Conservation (phyloP, 2,888 invertebrate species). For the Sesia bembeciformis region DNA sequence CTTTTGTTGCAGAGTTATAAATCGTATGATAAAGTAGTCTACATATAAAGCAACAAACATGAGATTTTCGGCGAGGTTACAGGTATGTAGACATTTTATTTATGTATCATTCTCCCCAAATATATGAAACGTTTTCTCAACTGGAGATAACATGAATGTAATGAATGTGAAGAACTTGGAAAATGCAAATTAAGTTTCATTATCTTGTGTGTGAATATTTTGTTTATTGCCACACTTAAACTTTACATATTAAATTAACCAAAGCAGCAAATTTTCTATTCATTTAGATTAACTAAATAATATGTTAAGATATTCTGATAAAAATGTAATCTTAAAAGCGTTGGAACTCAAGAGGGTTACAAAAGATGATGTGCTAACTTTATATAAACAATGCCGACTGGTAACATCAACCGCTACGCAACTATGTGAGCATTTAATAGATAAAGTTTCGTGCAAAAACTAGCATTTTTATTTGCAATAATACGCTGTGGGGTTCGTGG, state of each 20-base stretch:
- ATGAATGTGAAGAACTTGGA: neutral
- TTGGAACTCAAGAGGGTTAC: conserved; percentile 40
- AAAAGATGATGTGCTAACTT: conserved; percentile 41
- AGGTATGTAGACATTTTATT: conserved; percentile 26
- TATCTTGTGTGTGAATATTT: neutral
- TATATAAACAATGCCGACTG: conserved; percentile 49
- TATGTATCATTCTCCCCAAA: no score
- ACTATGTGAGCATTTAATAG: conserved; percentile 29
- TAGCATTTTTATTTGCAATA: conserved; percentile 22
- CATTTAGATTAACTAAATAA: conserved; percentile 27
- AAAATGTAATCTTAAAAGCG: conserved; percentile 20
- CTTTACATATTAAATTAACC: conserved; percentile 21
- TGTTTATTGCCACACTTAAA: conserved; percentile 17
- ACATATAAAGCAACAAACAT: conserved; percentile 22
- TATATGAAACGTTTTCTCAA: no score
- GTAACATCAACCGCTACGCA: conserved; percentile 27
- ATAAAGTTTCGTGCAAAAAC: conserved; percentile 27
- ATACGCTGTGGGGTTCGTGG: conserved; percentile 10
- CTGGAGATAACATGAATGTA: no score
- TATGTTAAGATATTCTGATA: conserved; percentile 49
- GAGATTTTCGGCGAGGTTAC: conserved; percentile 43
- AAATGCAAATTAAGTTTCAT: neutral
- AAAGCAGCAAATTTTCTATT: conserved; percentile 12
- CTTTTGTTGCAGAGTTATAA: conserved; percentile 40
- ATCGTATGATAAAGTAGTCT: conserved; percentile 36